Evolutionary conservation across 1,140 invertebrate species (phyloP), one percentile per base, ranked within the genome.

Genomic region (Cylas formicarius): DNA sequence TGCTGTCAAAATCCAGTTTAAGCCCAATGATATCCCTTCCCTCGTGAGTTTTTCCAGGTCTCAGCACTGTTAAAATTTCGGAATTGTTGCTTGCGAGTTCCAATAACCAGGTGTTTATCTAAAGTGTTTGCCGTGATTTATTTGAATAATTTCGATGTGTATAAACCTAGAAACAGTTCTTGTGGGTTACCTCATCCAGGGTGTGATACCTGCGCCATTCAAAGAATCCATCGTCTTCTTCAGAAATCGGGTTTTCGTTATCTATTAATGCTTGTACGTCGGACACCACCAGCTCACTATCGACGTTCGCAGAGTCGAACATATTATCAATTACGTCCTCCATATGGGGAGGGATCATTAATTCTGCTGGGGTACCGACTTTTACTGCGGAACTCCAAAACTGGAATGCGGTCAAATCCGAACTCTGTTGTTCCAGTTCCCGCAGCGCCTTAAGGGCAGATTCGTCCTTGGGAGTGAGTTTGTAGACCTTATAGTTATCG

Each of bases 11-110:
- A 4, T 69, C 66, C 1, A 84, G 53, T 46, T 72, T 77, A 0
- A 81, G 67, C 2, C 76, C 79, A 28, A 73, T 64, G 33, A 86
- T 78, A 9, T 78, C 60, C 17, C 81, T 69, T 0, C 72, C 69
- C 47, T 83, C 71, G 51, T 74, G 72, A 1, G 72, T 70, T 19
- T 55, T 63, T 1, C 83, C 83, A 29, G 68, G 75, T 7, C 58
- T 58, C 4, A 78, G 47, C 0, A 75, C 26, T n/a, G 66, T 48
- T 2, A 80, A 69, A 2, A 62, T 62, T 8, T 71, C 60, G 2
- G 72, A 62, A 57, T 77, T 67, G 4, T 60, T 27, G 2, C 34
- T 33, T 0, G 64, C 68, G 20, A 82, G 41, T 9, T 55, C 57
- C n/a, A 73, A 67, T 11, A 77, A 32, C 49, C 67, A 70, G 0